Conservation (phyloP, 2,113 vertebrate species). For the Protobothrops mucrosquamatus region DNA sequence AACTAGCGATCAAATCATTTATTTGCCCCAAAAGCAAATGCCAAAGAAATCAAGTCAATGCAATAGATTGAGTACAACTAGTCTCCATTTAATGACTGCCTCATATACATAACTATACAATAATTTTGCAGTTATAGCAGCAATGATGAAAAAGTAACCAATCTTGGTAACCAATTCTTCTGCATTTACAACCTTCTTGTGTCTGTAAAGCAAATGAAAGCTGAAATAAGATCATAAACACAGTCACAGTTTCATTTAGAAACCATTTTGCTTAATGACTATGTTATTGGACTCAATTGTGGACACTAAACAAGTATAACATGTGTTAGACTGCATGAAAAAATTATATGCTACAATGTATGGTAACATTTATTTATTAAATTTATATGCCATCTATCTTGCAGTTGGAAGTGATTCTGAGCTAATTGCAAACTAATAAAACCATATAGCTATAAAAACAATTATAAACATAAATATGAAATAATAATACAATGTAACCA, state of each 20-base stretch:
- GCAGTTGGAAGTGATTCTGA: background rate
- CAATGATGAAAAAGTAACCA: background rate
- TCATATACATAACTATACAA: background rate
- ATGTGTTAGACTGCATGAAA: background rate
- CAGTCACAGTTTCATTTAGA: background rate
- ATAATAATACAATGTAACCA: background rate
- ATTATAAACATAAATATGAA: background rate
- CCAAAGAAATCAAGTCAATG: background rate
- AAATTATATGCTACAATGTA: background rate
- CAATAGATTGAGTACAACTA: background rate
- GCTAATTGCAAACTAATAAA: background rate
- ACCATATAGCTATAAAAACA: background rate
- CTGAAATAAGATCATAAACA: background rate
- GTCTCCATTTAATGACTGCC: background rate
- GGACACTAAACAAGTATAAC: background rate
- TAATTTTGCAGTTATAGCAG: background rate
- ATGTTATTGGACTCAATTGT: background rate
- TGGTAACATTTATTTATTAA: background rate
- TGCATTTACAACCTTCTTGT: background rate
- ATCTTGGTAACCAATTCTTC: background rate
- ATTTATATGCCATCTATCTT: background rate
- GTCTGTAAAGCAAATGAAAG: background rate
- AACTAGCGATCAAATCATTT: background rate
- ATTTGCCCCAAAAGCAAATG: background rate
- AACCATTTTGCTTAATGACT: background rate